Evolutionary conservation across 1,140 invertebrate genomes (phyloP), one percentile per base, ranked within the genome.

Genomic region (Radopholus similis): DNA sequence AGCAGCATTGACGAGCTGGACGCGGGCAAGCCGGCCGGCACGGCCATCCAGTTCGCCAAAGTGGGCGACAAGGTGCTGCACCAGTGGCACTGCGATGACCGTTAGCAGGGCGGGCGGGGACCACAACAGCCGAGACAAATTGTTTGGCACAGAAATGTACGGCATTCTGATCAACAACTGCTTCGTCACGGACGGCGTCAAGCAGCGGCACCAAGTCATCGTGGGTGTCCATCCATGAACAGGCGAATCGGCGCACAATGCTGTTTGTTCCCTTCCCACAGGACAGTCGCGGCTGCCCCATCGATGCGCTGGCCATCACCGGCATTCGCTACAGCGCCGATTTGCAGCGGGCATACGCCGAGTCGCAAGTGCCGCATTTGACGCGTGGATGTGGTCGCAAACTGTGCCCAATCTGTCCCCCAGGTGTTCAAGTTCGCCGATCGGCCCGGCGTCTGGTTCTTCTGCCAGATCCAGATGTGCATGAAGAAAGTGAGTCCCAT

Each of bases 401-500:
- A n/a, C n/a, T n/a, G n/a, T n/a, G n/a, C n/a, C n/a, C n/a, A n/a
- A 34, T 28, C 21, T 13, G 5, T 4, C 8, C 38, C 8, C 23
- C 42, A 68, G 37, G 76, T 78, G 11, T 78, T 78, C 58, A 78
- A 78, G 47, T 78, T 78, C 66, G 77, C 77, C 40, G 77, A 78
- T 59, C 53, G 72, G 26, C 78, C 78, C 11, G 78, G 77, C 15
- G 72, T 81, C 55, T 81, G 78, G 78, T 81, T 81, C 70, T 82
- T 82, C 64, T 81, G 78, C 56, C 79, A 82, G 53, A 72, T 81
- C 15, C 79, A 78, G 38, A 82, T 82, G 79, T 81, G 78, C 62
- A 81, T 81, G 79, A 81, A 81, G 44, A 73, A 72, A 42, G 47
- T 51, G 23, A 11, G n/a, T n/a, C n/a, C n/a, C n/a, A n/a, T n/a